Conservation (phyloP, 2,888 invertebrate species). For the Xestia ashworthii region DNA sequence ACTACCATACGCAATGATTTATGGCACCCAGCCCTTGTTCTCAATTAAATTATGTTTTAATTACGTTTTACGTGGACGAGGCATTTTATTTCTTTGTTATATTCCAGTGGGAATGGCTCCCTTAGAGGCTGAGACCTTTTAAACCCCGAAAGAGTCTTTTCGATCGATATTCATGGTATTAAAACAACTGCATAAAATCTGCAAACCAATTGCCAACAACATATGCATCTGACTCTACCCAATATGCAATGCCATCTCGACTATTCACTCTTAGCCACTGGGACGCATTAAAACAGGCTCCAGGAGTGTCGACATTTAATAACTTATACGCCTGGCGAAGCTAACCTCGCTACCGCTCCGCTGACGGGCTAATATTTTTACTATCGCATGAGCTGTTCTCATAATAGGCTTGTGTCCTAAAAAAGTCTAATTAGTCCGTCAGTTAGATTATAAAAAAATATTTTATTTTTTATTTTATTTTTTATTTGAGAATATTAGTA, state of each 20-base stretch:
- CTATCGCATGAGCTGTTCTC: neutral
- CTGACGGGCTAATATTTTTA: neutral
- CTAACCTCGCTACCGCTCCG: neutral
- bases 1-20: slow-evolving; percentile 58
- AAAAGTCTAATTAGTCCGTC: too few relatives aligned
- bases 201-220: neutral
- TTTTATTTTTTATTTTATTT: too few relatives aligned
- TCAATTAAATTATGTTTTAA: slow-evolving; percentile 53
- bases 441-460: too few relatives aligned
- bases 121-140: neutral
- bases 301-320: neutral
- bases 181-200: neutral
- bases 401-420: too few relatives aligned
- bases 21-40: slow-evolving; percentile 37
- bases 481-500: too few relatives aligned
- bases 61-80: slow-evolving; percentile 12
- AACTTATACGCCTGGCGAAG: neutral
- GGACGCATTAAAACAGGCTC: neutral
- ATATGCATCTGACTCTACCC: neutral
- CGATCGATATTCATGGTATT: neutral
- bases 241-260: neutral
- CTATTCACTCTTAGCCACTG: neutral
- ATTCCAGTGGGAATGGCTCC: neutral
- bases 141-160: neutral
- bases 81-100: neutral